phyloP scores from a whole-genome alignment of 2,797 vertebrate genomes.

The Falco berigora region DNA sequence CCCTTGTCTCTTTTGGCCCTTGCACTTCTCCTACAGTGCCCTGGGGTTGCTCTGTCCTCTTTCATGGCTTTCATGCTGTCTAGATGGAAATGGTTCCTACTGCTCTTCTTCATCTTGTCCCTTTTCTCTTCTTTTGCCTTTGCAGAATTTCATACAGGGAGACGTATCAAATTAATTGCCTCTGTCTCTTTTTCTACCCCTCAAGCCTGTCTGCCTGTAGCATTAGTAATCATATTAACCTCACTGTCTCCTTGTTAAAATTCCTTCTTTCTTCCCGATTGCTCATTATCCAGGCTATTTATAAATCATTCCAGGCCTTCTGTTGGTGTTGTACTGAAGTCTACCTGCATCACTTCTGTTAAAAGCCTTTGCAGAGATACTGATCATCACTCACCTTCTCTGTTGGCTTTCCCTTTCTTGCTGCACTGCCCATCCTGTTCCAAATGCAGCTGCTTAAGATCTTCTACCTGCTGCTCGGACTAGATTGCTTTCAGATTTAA shows the following conservation, averaged over 20 bases:
- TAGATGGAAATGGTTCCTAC: background rate
- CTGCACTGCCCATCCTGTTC: background rate
- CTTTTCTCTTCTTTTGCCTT: background rate
- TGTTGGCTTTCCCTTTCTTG: background rate
- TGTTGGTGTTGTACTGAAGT: background rate
- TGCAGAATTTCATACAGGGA: background rate
- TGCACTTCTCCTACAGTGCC: background rate
- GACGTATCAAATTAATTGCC: background rate
- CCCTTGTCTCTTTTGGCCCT: background rate
- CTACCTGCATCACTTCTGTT: background rate
- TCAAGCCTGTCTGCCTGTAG: background rate
- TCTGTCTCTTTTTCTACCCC: background rate
- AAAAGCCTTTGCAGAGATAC: background rate
- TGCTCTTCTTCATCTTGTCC: background rate
- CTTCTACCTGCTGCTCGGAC: background rate
- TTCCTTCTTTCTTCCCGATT: conserved; percentile 9
- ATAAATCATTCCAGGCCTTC: background rate
- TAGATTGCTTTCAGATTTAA: background rate
- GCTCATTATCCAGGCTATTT: background rate
- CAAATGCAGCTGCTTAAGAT: background rate
- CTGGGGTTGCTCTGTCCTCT: background rate
- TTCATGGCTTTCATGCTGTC: background rate
- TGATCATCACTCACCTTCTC: background rate
- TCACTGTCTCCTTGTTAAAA: conserved; percentile 6
- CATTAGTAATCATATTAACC: background rate